phyloP scores from a whole-genome alignment of 2,888 invertebrate genomes.

The Drosophila percnosoma region DNA sequence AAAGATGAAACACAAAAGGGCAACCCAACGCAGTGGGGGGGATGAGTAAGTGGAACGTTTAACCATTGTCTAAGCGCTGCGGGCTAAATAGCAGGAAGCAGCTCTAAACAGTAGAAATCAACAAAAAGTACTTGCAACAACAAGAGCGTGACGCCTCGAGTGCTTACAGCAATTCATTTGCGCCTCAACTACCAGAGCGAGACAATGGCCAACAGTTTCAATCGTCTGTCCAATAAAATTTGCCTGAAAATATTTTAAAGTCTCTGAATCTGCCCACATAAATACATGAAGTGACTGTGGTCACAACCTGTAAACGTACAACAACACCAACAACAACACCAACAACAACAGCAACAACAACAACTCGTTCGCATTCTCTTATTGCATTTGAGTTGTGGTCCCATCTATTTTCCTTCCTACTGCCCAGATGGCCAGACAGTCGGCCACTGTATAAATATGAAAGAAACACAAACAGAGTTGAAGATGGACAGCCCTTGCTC shows the following conservation, averaged over 20 bases:
- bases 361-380: neutral
- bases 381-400: slow-evolving; percentile 52
- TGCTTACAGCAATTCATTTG: slow-evolving; percentile 59
- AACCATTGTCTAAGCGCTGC: slow-evolving; percentile 57
- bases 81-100: slow-evolving; percentile 56
- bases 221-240: slow-evolving; percentile 31
- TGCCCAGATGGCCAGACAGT: slow-evolving; percentile 43
- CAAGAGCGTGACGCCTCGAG: slow-evolving; percentile 43
- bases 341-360: slow-evolving; percentile 1
- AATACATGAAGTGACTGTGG: slow-evolving; percentile 23
- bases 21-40: slow-evolving; percentile 2
- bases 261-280: slow-evolving; percentile 11
- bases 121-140: slow-evolving; percentile 53
- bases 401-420: slow-evolving; percentile 54
- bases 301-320: slow-evolving; percentile 30
- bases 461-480: slow-evolving; percentile 24
- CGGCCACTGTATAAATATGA: slow-evolving; percentile 60
- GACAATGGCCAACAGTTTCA: slow-evolving; percentile 44
- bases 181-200: slow-evolving; percentile 37
- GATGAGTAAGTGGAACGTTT: slow-evolving; percentile 27
- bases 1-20: slow-evolving; percentile 27
- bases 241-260: slow-evolving; percentile 40
- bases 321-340: neutral
- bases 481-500: slow-evolving; percentile 15
- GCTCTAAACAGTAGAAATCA: slow-evolving; percentile 58